Evolutionary conservation across 2,888 invertebrate species (phyloP), one percentile per base, ranked within the genome.

Genomic region (Apamea crenata): DNA sequence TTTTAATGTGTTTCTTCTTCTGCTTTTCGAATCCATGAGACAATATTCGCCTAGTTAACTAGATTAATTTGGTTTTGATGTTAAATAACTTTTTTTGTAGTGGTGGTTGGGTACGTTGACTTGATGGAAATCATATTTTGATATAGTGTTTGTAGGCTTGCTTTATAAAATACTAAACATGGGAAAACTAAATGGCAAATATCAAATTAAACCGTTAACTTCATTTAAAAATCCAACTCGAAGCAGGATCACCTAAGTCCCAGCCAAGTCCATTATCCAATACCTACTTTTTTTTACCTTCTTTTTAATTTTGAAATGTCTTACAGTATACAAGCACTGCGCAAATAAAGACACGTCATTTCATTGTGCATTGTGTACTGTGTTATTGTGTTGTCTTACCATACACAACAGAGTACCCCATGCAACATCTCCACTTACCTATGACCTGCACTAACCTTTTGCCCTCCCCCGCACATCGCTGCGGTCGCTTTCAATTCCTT

Each of bases 401-500:
- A 21, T 29, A 61, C 14, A 25, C 25, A 25, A n/a, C 56, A 25
- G 12, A 12, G 56, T 56, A 56, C 10, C 18, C 18, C 50, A 10
- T 16, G n/a, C 32, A 44, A 7, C 7, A 40, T 50, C 16, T 50
- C 18, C 32, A 29, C 10, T 2, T 12, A 47, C 14, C 2, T 32
- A 16, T 74, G 66, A 79, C 56, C 63, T 10, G 6, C 12, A 6
- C 32, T n/a, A 40, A 72, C 44, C 84, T 86, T 80, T 77, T 82
- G 79, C 0, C 14, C 2, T 56, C 4, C 6, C n/a, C 63, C 65
- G 14, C 29, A 14, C 29, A 25, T 59, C 72, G 25, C 40, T 68
- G 77, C 53, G 73, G 77, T 67, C 40, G 84, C 78, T 80, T 86
- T 87, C 82, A 82, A 86, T 86, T 80, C 66, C 44, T 81, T 69